Evolutionary conservation across 2,113 vertebrate genomes (phyloP).

Genomic region (Erythrolamprus reginae): DNA sequence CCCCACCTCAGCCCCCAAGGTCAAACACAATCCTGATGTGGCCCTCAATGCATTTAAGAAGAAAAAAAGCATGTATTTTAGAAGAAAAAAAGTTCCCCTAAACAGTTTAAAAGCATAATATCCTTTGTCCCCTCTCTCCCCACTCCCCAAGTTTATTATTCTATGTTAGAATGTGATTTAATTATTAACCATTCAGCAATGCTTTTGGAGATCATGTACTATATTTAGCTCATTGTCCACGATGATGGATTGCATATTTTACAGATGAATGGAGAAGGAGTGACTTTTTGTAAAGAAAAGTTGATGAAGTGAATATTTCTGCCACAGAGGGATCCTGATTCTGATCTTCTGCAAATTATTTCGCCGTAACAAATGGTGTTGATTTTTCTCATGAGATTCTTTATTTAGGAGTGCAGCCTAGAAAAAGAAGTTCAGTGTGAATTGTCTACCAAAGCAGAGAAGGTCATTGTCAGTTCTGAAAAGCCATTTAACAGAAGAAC

Average conservation of each 20-base stretch:
- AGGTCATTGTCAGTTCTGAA: not conserved
- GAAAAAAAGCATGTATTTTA: not conserved
- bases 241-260: not conserved
- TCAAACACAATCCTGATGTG: too few relatives aligned
- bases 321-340: not conserved
- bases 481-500: not conserved
- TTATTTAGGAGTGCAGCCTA: not conserved
- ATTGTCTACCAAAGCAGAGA: not conserved
- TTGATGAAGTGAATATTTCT: not conserved
- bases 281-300: not conserved
- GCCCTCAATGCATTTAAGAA: not conserved
- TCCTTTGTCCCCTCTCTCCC: not conserved
- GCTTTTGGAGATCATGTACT: not conserved
- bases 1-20: too few relatives aligned
- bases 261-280: not conserved
- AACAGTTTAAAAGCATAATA: not conserved
- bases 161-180: not conserved
- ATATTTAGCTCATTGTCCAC: not conserved
- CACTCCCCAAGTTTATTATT: not conserved
- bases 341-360: not conserved
- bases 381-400: not conserved
- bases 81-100: not conserved
- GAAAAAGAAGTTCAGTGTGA: not conserved
- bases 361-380: not conserved
- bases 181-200: not conserved